Evolutionary conservation across 2,888 invertebrate species (phyloP).

Genomic region (Monopis laevigella): DNA sequence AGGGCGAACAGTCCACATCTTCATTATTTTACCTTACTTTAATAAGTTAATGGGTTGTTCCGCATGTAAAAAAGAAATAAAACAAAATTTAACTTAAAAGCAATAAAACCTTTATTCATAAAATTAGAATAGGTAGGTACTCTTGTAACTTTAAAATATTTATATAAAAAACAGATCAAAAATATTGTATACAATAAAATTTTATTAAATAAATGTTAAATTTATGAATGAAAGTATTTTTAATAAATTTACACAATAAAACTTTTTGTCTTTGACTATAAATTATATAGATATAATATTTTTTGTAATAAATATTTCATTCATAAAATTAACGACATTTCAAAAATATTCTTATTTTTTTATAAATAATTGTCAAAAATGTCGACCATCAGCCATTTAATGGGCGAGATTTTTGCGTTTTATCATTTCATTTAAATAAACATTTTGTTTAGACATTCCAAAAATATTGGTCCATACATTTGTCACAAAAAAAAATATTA

Average conservation of each 20-base stretch:
- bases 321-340: constrained; percentile 19
- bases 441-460: too few species aligned
- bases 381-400: constrained; percentile 57
- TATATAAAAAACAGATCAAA: constrained; percentile 24
- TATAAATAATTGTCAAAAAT: constrained; percentile 33
- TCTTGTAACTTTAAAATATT: constrained; percentile 26
- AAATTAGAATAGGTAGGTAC: constrained; percentile 29
- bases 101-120: constrained; percentile 47
- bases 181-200: neutral
- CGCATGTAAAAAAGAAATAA: constrained; percentile 22
- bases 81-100: constrained; percentile 46
- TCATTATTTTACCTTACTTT: too few species aligned
- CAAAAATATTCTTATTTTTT: constrained; percentile 21
- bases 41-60: too few species aligned
- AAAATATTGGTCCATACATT: constrained; percentile 28
- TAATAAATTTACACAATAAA: neutral
- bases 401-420: constrained; percentile 51
- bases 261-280: neutral
- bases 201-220: neutral
- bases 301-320: constrained; percentile 21
- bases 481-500: neutral
- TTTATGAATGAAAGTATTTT: neutral
- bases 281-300: constrained; percentile 31
- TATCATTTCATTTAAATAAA: neutral
- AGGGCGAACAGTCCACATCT: too few species aligned